Base-by-base conservation (phyloP, 2,797 vertebrate species). In the Sphenodon punctatus region DNA sequence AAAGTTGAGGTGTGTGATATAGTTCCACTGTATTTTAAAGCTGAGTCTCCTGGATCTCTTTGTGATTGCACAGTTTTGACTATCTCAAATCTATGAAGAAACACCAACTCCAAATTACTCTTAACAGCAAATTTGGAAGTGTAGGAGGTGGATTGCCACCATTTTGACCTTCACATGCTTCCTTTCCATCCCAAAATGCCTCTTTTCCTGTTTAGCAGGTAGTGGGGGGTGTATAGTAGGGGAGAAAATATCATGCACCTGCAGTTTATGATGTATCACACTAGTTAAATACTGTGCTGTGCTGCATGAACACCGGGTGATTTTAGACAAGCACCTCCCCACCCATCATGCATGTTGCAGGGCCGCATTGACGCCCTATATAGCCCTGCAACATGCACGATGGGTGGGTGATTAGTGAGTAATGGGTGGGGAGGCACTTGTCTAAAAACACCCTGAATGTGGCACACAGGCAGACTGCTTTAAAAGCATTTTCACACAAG, bases 271-370 rank as follows among this genome's bases (percentile, higher is more conserved):
- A 45, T 48, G 45, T 16, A 32, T 27, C 7, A n/a, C 32, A 12
- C 30, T 39, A 73, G 36, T 48, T n/a, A n/a, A n/a, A 1, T 2
- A 0, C 32, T 56, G 39, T n/a, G 3, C 38, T n/a, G 1, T 32
- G 8, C 49, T 42, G 9, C 0, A 30, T 71, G 56, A 3, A 10
- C 19, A 56, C 46, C 73, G 15, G 49, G 51, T n/a, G n/a, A n/a
- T n/a, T n/a, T n/a, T n/a, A n/a, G n/a, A n/a, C n/a, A n/a, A n/a
- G n/a, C n/a, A n/a, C n/a, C n/a, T n/a, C n/a, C n/a, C n/a, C n/a
- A n/a, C n/a, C n/a, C n/a, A n/a, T n/a, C n/a, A n/a, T n/a, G n/a
- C n/a, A n/a, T n/a, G n/a, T n/a, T n/a, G n/a, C n/a, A n/a, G n/a
- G n/a, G n/a, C n/a, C n/a, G n/a, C n/a, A n/a, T n/a, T n/a, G n/a